Percentiles rank a stretch among this genome's conserved stretches.
These are phyloP conservation scores for Actenoides lindsayi DNA, from an alignment of 2,113 vertebrate species.

Conservation along the genomic window DNA sequence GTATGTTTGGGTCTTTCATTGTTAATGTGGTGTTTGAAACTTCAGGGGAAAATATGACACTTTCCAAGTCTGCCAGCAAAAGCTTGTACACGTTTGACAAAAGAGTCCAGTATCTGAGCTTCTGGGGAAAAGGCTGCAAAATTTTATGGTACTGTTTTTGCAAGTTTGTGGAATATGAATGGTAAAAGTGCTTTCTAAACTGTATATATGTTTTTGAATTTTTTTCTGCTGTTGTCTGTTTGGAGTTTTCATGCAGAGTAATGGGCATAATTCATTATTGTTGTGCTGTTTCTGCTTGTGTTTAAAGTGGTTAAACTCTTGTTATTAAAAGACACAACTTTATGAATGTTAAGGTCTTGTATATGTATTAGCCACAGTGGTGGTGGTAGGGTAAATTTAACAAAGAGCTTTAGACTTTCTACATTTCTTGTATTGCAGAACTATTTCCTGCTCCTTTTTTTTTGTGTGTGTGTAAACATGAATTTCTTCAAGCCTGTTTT, in stretches of 20 bases:
- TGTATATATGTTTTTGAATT: neutral
- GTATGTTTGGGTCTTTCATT: neutral
- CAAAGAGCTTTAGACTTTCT: neutral
- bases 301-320: neutral
- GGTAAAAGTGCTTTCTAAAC: neutral
- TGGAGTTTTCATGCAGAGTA: neutral
- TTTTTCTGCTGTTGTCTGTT: neutral
- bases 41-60: rapidly evolving
- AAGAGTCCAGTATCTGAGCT: neutral
- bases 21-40: neutral
- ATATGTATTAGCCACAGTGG: neutral
- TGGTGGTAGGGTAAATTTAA: neutral
- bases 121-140: neutral
- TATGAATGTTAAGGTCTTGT: neutral
- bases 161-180: neutral
- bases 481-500: neutral
- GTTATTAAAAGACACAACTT: neutral
- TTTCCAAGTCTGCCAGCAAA: neutral
- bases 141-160: neutral
- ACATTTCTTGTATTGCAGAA: neutral
- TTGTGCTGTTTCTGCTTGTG: neutral
- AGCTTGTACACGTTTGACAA: neutral
- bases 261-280: neutral
- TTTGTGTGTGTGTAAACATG: neutral
- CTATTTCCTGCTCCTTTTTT: neutral